phyloP scores from a whole-genome alignment of 2,888 invertebrate species.

The Eupithecia subfuscata region DNA sequence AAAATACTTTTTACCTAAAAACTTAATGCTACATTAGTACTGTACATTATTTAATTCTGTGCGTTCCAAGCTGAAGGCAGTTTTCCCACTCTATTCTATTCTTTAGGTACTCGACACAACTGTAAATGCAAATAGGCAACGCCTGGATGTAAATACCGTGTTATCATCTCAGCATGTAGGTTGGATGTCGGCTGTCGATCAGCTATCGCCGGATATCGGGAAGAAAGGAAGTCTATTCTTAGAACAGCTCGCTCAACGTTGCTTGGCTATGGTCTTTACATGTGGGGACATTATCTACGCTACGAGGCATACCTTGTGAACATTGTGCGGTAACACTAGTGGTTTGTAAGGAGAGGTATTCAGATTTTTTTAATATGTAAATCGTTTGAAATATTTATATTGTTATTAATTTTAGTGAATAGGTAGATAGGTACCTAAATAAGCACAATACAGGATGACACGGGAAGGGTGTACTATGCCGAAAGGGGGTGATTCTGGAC shows the following conservation, averaged over 20 bases:
- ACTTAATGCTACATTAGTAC: background rate
- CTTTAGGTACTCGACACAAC: background rate
- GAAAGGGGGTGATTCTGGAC: too few relatives aligned
- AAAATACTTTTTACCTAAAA: too few relatives aligned
- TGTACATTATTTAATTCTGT: background rate
- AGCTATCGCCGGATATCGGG: conserved; percentile 5
- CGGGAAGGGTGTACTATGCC: too few relatives aligned
- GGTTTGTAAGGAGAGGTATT: background rate
- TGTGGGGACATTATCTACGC: background rate
- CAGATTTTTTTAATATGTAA: background rate
- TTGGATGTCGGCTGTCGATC: background rate
- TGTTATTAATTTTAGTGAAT: too few relatives aligned
- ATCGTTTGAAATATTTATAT: too few relatives aligned
- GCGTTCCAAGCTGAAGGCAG: background rate
- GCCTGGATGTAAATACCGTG: background rate
- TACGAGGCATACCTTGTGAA: background rate
- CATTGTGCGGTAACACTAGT: background rate
- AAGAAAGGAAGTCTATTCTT: background rate
- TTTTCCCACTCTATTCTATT: background rate
- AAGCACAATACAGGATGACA: too few relatives aligned
- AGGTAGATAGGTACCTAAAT: too few relatives aligned
- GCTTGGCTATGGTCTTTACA: background rate
- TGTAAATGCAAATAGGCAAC: background rate
- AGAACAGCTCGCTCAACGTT: background rate
- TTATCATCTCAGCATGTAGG: background rate